These are phyloP conservation scores for Pygoscelis adeliae DNA, from an alignment of 2,113 vertebrate species.

Conservation along the genomic window DNA sequence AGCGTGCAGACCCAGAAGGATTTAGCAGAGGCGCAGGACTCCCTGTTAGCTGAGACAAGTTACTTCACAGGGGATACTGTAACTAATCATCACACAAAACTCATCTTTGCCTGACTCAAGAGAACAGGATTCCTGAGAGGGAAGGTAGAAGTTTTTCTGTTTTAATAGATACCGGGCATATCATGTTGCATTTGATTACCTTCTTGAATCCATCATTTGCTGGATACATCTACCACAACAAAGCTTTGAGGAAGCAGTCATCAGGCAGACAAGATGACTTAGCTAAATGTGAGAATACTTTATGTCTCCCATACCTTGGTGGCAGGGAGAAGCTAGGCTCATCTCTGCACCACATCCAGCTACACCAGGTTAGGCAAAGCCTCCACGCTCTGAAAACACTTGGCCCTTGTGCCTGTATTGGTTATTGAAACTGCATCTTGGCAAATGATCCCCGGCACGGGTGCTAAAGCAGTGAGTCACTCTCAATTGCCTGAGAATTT, in stretches of 20 bases:
- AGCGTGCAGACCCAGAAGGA: background rate
- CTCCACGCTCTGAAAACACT: background rate
- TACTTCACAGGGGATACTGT: background rate
- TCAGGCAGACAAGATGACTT: background rate
- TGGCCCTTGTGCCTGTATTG: background rate
- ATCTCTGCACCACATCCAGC: background rate
- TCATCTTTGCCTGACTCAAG: background rate
- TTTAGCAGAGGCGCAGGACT: background rate
- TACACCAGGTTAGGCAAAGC: background rate
- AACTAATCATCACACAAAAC: background rate
- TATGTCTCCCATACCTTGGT: background rate
- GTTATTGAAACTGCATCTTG: background rate
- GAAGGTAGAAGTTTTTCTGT: background rate
- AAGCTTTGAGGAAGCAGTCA: background rate
- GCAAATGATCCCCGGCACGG: background rate
- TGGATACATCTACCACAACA: background rate
- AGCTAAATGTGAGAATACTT: background rate
- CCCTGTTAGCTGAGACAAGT: background rate
- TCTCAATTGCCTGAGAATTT: background rate
- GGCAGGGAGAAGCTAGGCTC: background rate
- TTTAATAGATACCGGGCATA: background rate
- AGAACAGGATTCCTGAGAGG: background rate
- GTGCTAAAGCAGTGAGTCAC: background rate
- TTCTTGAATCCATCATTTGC: background rate
- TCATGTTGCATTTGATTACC: conserved; percentile 1